These are phyloP conservation scores for Cyprinus carpio DNA, from an alignment of 2,113 vertebrate species.

Conservation along the genomic window DNA sequence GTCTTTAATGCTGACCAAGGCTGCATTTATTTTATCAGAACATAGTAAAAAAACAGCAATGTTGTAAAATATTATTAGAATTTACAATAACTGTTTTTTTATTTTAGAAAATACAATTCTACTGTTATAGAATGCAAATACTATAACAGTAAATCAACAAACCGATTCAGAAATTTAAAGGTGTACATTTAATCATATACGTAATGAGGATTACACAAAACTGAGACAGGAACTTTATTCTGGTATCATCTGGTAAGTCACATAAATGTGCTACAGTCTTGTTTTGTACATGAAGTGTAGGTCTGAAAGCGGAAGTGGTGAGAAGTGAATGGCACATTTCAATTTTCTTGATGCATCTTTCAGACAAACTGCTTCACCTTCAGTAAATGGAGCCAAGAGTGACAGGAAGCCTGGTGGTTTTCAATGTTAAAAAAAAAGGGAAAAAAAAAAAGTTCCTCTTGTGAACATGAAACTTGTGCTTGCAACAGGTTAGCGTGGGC, in stretches of 20 bases:
- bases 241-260: not conserved
- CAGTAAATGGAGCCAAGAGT: slow-evolving; percentile 9
- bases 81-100: no score
- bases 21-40: no score
- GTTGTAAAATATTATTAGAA: no score
- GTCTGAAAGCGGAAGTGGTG: slow-evolving; percentile 30
- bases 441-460: slow-evolving; percentile 19
- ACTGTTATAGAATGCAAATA: not conserved
- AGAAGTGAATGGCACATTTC: slow-evolving; percentile 6
- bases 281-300: not conserved
- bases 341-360: slow-evolving; percentile 8
- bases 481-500: not conserved
- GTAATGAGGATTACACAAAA: no score
- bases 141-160: not conserved
- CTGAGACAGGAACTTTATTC: no score
- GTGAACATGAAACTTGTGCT: not conserved
- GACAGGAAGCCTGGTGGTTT: slow-evolving; percentile 43
- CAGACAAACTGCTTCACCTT: slow-evolving; percentile 30
- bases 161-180: not conserved
- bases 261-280: not conserved
- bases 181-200: not conserved
- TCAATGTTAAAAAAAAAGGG: not conserved
- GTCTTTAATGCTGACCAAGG: no score
- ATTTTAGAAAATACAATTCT: no score
- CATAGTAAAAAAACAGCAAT: no score